Evolutionary conservation across 2,113 vertebrate genomes (phyloP).

Genomic region (Pituophis catenifer): DNA sequence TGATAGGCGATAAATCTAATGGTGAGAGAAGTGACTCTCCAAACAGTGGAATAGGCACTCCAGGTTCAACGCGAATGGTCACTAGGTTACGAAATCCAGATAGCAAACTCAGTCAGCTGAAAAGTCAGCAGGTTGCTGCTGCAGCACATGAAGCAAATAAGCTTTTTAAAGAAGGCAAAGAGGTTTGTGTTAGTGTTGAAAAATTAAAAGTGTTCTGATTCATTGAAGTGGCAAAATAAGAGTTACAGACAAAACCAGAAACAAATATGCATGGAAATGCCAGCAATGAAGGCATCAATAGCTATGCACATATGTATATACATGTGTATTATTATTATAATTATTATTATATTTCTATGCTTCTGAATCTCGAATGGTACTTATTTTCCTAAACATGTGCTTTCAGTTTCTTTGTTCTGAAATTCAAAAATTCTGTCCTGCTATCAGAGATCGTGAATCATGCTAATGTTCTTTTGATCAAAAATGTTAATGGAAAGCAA

Average conservation of each 20-base stretch:
- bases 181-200: conserved; percentile 74
- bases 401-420: background rate
- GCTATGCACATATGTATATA: background rate
- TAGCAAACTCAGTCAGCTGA: conserved; percentile 91
- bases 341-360: background rate
- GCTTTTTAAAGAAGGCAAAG: conserved; percentile 85
- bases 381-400: background rate
- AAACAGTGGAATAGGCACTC: conserved; percentile 60
- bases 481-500: background rate
- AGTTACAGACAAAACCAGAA: background rate
- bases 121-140: conserved; percentile 89
- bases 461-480: background rate
- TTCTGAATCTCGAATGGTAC: background rate
- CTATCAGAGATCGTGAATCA: background rate
- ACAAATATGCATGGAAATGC: background rate
- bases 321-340: background rate
- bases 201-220: background rate
- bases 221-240: background rate
- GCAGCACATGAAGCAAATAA: conserved; percentile 88
- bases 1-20: conserved; percentile 71
- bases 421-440: background rate
- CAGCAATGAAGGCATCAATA: background rate
- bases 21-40: conserved; percentile 75
- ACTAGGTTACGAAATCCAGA: conserved; percentile 91
- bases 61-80: conserved; percentile 84